Evolutionary conservation across 2,888 invertebrate species (phyloP).

Genomic region (Synergus umbraculus): DNA sequence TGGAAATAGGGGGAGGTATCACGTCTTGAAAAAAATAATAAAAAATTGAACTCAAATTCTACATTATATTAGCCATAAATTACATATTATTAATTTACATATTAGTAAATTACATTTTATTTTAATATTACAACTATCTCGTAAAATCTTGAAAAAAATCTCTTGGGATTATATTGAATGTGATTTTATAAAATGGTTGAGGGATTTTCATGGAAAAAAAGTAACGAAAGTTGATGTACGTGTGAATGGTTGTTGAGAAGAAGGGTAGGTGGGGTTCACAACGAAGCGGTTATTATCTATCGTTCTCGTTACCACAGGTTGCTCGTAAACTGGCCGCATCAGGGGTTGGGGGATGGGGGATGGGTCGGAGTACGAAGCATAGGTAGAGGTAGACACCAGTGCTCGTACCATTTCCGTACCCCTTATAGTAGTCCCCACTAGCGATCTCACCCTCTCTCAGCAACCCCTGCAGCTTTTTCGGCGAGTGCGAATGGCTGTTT

Average conservation of each 20-base stretch:
- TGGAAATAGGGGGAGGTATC: not conserved
- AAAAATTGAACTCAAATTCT: too few species aligned
- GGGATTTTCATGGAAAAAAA: constrained; percentile 21
- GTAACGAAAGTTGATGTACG: constrained; percentile 58
- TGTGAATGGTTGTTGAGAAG: constrained; percentile 61
- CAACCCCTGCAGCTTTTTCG: constrained; percentile 32
- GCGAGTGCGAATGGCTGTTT: constrained; percentile 39
- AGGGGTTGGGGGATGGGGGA: constrained; percentile 60
- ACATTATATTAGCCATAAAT: too few species aligned
- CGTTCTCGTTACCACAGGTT: constrained; percentile 78
- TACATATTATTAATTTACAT: too few species aligned
- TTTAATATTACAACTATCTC: too few species aligned
- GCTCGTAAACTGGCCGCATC: constrained; percentile 77
- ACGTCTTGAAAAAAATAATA: not conserved
- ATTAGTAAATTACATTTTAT: too few species aligned
- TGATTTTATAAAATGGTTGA: not conserved
- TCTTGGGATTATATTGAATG: not conserved
- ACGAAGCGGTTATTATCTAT: constrained; percentile 77
- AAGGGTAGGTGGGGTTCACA: constrained; percentile 56
- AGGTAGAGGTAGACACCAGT: constrained; percentile 68
- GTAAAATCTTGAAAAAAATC: too few species aligned
- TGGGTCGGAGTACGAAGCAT: constrained; percentile 66
- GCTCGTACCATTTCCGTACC: constrained; percentile 57
- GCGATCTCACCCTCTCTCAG: constrained; percentile 23
- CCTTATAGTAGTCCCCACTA: constrained; percentile 21